Evolutionary conservation across 1,140 invertebrate species (phyloP).

Genomic region (Drosophila paulistorum): DNA sequence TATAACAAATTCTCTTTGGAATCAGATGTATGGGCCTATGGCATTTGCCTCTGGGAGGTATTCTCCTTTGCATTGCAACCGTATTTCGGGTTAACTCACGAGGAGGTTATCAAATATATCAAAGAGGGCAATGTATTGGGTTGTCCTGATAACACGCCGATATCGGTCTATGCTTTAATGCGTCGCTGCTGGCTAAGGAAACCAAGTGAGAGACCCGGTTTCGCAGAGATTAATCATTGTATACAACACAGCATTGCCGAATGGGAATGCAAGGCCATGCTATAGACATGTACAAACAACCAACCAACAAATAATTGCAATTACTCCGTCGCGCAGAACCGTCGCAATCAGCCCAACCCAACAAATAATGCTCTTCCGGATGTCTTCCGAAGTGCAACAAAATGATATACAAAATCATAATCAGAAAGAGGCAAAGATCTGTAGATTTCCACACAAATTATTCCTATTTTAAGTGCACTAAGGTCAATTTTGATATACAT

Average conservation of each 20-base stretch:
- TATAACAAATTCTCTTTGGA: slow-evolving; percentile 97
- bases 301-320: slow-evolving; percentile 19
- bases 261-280: slow-evolving; percentile 77
- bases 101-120: slow-evolving; percentile 96
- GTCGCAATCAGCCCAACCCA: neutral
- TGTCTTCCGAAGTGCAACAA: slow-evolving; percentile 57
- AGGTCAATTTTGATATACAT: too few relatives aligned
- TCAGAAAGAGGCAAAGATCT: neutral
- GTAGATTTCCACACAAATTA: neutral
- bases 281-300: slow-evolving; percentile 37
- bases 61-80: slow-evolving; percentile 97
- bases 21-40: slow-evolving; percentile 97
- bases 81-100: slow-evolving; percentile 97
- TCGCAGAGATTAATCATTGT: slow-evolving; percentile 84
- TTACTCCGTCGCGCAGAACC: slow-evolving; percentile 51
- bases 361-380: slow-evolving; percentile 52
- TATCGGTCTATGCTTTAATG: slow-evolving; percentile 96
- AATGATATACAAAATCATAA: neutral
- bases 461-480: too few relatives aligned
- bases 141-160: slow-evolving; percentile 94
- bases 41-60: slow-evolving; percentile 96
- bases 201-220: slow-evolving; percentile 92
- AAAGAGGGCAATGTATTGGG: slow-evolving; percentile 95
- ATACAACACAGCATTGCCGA: slow-evolving; percentile 80
- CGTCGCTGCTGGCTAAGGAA: slow-evolving; percentile 95